Base-by-base conservation (phyloP, 2,888 invertebrate genomes). In the Lucinisca nassula region DNA sequence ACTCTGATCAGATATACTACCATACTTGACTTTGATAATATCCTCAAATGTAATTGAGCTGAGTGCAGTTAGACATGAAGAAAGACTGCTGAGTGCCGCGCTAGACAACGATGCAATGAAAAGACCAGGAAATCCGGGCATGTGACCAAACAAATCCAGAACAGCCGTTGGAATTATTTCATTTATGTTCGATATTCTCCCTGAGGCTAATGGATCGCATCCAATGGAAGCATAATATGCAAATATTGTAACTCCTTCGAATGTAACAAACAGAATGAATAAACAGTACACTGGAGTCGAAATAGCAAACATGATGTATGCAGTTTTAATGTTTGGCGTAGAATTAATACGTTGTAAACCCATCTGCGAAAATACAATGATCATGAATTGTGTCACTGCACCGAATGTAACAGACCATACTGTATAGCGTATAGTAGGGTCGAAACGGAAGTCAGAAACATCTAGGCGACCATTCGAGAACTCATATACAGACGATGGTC, bases 31-130 rank as follows among this genome's bases (percentile, higher is more conserved):
- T 30, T 76, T 80, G 4, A 84, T 80, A 35, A 67, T 67, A 35
- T 67, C 67, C 17, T 67, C 67, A 67, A 67, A 67, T 32, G 67
- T 67, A 35, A 67, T 67, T 3, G 67, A 67, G 17, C 67, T 67
- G 17, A 74, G 74, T 40, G 45, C 74, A 49, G 45, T 74, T 2
- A 74, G 45, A 45, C 74, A 74, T 8, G 74, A 85, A 0, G 85
- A 85, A 17, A 85, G 45, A 27, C 81, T 82, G 32, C 85, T 85
- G 24, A 85, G 76, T 37, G 85, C 81, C 8, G 85, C 85, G 37
- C 85, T 85, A 12, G 85, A 85, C 21, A 85, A 40, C 0, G 85
- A 30, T 6, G 85, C 85, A 24, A 80, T 82, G 61, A 85, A 85
- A 14, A 85, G 58, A 0, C 85, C 85, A 0, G 85, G 45, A 24